Percentiles rank a stretch among this genome's conserved stretches.
Conservation (phyloP, 2,797 vertebrate genomes). For the Yasuhikotakia modesta region DNA sequence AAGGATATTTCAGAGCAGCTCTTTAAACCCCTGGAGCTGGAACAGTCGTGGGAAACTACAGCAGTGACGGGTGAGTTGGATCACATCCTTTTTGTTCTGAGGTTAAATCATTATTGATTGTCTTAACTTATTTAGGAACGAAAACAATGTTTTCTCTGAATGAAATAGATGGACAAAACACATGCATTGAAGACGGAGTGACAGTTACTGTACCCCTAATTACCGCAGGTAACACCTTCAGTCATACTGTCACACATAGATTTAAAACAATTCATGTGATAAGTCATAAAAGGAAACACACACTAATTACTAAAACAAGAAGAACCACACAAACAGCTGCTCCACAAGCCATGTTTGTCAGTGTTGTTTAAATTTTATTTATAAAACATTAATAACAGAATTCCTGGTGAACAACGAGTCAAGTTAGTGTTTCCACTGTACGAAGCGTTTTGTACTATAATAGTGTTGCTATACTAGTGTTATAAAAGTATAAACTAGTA, state of each 20-base stretch:
- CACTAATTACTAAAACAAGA: no score
- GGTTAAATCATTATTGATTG: background rate
- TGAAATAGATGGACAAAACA: background rate
- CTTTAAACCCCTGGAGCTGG: constrained; percentile 36
- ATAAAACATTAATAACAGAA: no score
- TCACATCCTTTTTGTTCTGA: background rate
- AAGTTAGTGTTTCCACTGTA: no score
- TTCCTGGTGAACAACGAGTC: no score
- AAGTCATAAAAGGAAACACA: no score
- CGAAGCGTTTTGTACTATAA: no score
- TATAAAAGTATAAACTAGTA: no score
- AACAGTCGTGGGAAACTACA: constrained; percentile 23
- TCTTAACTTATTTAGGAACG: background rate
- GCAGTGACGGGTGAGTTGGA: constrained; percentile 10
- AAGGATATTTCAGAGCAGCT: constrained; percentile 44
- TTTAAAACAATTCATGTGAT: no score
- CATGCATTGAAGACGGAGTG: constrained; percentile 30
- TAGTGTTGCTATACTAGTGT: no score
- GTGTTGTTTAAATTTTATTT: no score
- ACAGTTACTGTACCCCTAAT: constrained; percentile 30
- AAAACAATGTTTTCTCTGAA: constrained; percentile 3
- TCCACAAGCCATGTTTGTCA: no score
- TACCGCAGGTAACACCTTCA: constrained; percentile 22
- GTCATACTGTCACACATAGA: background rate
- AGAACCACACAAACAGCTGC: no score